Base-by-base conservation (phyloP, 2,113 vertebrate species). In the Paraplagusia blochii region DNA sequence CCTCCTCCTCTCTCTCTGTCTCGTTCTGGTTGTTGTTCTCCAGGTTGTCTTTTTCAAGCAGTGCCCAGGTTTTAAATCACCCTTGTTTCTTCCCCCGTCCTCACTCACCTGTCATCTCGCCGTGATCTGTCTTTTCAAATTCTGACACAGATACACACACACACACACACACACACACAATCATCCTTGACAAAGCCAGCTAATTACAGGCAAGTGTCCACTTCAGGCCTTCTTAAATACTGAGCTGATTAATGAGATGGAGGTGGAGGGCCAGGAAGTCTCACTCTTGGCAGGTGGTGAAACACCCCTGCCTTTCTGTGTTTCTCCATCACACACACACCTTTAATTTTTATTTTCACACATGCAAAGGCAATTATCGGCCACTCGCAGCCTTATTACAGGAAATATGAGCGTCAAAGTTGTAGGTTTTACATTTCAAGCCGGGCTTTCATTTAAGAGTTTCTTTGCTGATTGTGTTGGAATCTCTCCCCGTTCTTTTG, bases 201-300 rank as follows among this genome's bases (percentile, higher is more conserved):
- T 96, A 96, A 97, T 95, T 96, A 96, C 93, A 92, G 90, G 89
- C 89, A 90, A 81, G 94, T 94, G 94, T 94, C 92, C 93, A 92
- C 93, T 94, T 76, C 93, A 91, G 93, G 90, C 92, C 91, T 91
- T 91, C 93, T 94, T 94, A 95, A 97, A 95, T 92, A 94, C 92
- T 88, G 91, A 90, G 91, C 92, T 95, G 93, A 95, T 96, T 96
- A 95, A 95, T 95, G 95, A 96, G 92, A 86, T 9, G 82, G 66
- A 93, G 91, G 91, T 92, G 92, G 88, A 84, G 86, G 93, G 94
- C 91, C 92, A 94, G 91, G 92, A 94, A 95, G 92, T 94, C 92
- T 93, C 93, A 94, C 92, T 92, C 92, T 93, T 86, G 8, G 66
- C 50, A 61, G 55, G 72, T 60, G 63, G 59, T 80, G 66, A 77